Conservation (phyloP, 2,888 invertebrate genomes). For the Argynnis bischoffii region DNA sequence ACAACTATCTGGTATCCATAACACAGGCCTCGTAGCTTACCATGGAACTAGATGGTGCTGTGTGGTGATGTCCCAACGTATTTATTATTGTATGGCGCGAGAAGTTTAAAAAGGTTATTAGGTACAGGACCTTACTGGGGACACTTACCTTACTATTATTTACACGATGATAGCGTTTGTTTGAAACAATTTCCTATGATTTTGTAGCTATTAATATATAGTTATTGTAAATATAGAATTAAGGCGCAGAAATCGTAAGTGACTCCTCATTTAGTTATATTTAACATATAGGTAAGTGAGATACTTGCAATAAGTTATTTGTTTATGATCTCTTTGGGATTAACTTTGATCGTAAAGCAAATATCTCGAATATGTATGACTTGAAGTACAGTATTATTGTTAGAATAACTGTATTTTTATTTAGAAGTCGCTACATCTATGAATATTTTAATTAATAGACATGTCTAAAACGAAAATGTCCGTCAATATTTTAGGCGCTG, state of each 20-base stretch:
- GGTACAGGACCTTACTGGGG: too few species aligned
- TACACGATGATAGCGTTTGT: neutral
- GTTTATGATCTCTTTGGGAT: slow-evolving; percentile 35
- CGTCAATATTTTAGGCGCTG: neutral
- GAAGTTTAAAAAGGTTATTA: too few species aligned
- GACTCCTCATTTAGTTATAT: slow-evolving; percentile 43
- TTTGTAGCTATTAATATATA: slow-evolving; percentile 1
- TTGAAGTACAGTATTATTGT: slow-evolving; percentile 38
- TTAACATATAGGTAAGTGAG: slow-evolving; percentile 18
- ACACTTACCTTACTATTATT: neutral
- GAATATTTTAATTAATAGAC: neutral
- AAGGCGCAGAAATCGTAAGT: slow-evolving; percentile 30
- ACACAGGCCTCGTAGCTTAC: too few species aligned
- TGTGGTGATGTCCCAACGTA: too few species aligned
- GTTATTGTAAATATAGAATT: slow-evolving; percentile 40
- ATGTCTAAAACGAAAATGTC: neutral
- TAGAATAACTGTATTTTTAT: slow-evolving; percentile 23
- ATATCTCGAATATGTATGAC: slow-evolving; percentile 33
- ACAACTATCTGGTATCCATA: too few species aligned
- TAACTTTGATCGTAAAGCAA: slow-evolving; percentile 20
- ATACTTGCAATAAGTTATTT: slow-evolving; percentile 34
- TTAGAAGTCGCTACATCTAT: neutral
- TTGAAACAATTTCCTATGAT: slow-evolving; percentile 4
- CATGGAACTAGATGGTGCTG: too few species aligned
- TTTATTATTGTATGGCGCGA: too few species aligned